Base-by-base conservation (phyloP, 1,140 invertebrate genomes). In the Hylyphantes graminicola region DNA sequence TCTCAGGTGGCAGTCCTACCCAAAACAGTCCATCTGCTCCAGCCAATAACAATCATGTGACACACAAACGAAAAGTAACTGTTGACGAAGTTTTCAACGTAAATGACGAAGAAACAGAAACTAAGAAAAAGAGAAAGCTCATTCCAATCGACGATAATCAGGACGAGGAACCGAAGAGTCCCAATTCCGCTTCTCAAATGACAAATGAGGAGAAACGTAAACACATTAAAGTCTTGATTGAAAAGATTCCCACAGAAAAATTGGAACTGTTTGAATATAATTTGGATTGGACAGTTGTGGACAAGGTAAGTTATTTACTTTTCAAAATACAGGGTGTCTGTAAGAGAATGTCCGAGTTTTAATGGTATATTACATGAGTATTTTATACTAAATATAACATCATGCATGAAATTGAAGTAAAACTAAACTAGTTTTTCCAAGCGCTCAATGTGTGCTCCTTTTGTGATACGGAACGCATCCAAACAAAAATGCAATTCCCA, bases 231-330 rank as follows among this genome's bases (percentile, higher is more conserved):
- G 95, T 94, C 79, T 93, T 99, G 83, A 99, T 99, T 88, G 97
- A 99, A 89, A 97, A 96, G 91, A 99, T 99, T 89, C 98, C 98
- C 70, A 99, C 97, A 64, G 96, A 96, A 88, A 99, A 99, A 91
- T 95, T 95, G 85, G 96, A 97, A 87, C 91, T 99, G 64, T 99
- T 99, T 91, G 95, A 93, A 77, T 98, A 96, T 91, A 93, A 94
- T 87, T 92, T 99, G 54, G 97, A 99, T 89, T 98, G 97, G 93
- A 92, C 93, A 85, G 94, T 95, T 89, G 94, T 97, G 76, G 94
- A 95, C 90, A 93, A 93, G 90, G 93, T 94, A 89, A 92, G 90
- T 89, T 76, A 50, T 78, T 0, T 54, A 4, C 35, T 9, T 76
- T 9, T 64, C 64, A 35, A 2, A 35, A n/a, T n/a, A n/a, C n/a